Base-by-base conservation (phyloP, 2,113 vertebrate species). In the Accipiter cooperii region DNA sequence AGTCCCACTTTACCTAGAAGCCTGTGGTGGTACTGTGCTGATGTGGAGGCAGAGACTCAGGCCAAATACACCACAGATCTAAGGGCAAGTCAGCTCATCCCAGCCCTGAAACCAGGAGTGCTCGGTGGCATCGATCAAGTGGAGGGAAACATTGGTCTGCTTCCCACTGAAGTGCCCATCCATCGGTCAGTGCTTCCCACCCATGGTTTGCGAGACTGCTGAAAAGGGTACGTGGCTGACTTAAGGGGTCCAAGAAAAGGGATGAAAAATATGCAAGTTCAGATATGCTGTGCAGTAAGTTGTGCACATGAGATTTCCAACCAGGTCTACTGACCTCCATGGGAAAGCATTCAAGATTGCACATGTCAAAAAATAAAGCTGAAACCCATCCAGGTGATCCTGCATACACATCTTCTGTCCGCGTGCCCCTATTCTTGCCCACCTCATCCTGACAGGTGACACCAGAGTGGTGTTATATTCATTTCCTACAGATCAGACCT, bases 361-460 rank as follows among this genome's bases (percentile, higher is more conserved):
- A 46, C 8, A 49, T 5, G 10, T 70, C 8, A 7, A 68, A 87
- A 91, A 81, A 40, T 9, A 74, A 84, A 78, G 55, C 54, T 70
- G 52, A 78, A 89, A 87, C 9, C 5, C 52, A 71, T 29, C 65
- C 22, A 55, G 34, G 12, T 9, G 12, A 75, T 63, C 20, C 34
- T 10, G 16, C 22, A 60, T 4, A 24, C 1, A 2, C 4, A 64
- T n/a, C 25, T 84, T 87, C 51, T 71, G 33, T 49, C 33, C 5
- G 1, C 38, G 13, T 1, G 0, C 8, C 26, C 55, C 33, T 47
- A 1, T 57, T 68, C 28, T 88, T 33, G 46, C 13, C 19, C 5
- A 38, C 13, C 10, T 61, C 16, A 61, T 22, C 19, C 36, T 9
- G 18, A 83, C 3, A 29, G 12, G 44, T 29, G 21, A 60, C 36